These are phyloP conservation scores for Hyla sarda DNA, from an alignment of 2,113 vertebrate species.

Conservation along the genomic window DNA sequence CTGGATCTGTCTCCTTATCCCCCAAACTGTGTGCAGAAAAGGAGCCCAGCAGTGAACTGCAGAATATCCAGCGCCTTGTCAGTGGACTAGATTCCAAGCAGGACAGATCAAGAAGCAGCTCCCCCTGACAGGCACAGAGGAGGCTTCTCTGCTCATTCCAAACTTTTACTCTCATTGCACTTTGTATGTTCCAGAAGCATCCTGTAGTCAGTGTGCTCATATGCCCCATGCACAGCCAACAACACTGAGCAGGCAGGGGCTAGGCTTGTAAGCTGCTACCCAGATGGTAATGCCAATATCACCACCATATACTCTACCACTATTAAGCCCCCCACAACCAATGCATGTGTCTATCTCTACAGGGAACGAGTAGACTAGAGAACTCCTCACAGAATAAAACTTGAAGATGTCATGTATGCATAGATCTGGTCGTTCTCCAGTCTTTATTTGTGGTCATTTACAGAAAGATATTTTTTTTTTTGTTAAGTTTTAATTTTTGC, in stretches of 20 bases:
- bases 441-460: constrained; percentile 71
- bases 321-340: background rate
- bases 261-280: constrained; percentile 60
- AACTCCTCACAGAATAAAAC: constrained; percentile 54
- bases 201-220: constrained; percentile 20
- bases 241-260: background rate
- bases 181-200: constrained; percentile 64
- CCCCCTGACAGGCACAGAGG: constrained; percentile 73
- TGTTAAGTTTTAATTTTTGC: constrained; percentile 66
- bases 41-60: constrained; percentile 90
- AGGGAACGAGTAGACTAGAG: constrained; percentile 52
- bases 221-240: constrained; percentile 7
- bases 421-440: constrained; percentile 65
- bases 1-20: constrained; percentile 86
- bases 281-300: constrained; percentile 4
- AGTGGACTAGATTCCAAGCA: constrained; percentile 92
- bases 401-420: constrained; percentile 67
- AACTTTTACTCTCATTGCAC: constrained; percentile 73
- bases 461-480: constrained; percentile 65
- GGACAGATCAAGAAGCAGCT: constrained; percentile 87
- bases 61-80: constrained; percentile 95
- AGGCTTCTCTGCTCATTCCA: constrained; percentile 67
- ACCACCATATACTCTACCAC: background rate
- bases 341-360: constrained; percentile 25
- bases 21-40: constrained; percentile 89